A percentile compares a stretch with the other conserved stretches of the same genome.
Evolutionary conservation across 2,888 invertebrate genomes (phyloP).

Genomic region (Yponomeuta plumbellus): DNA sequence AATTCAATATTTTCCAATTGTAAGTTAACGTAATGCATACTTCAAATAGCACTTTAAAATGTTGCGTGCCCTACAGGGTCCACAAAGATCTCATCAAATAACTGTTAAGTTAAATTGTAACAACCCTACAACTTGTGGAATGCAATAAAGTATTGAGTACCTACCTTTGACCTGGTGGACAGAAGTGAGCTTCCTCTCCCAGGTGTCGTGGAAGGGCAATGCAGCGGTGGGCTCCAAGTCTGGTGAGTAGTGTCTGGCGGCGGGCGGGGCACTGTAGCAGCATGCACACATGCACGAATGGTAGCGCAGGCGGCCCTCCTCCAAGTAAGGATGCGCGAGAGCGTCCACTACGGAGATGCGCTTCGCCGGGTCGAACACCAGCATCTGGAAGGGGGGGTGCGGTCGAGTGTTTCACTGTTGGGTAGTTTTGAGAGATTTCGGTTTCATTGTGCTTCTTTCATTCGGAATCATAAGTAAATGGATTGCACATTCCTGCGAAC

Average conservation of each 20-base stretch:
- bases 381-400: slow-evolving; percentile 85
- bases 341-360: slow-evolving; percentile 97
- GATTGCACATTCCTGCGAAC: too few relatives aligned
- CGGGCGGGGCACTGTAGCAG: slow-evolving; percentile 81
- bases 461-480: too few relatives aligned
- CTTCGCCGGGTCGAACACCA: slow-evolving; percentile 98
- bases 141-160: too few relatives aligned
- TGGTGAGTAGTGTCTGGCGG: slow-evolving; percentile 87
- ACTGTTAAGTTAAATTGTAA: too few relatives aligned
- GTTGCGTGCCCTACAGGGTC: too few relatives aligned
- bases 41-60: too few relatives aligned
- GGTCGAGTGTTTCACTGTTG: not conserved
- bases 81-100: too few relatives aligned
- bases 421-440: not conserved
- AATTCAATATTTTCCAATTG: too few relatives aligned
- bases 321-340: slow-evolving; percentile 96
- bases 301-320: slow-evolving; percentile 98
- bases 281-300: slow-evolving; percentile 99
- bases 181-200: slow-evolving; percentile 96
- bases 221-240: slow-evolving; percentile 96
- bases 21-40: too few relatives aligned
- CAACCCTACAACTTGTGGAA: too few relatives aligned
- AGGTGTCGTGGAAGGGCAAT: slow-evolving; percentile 94
- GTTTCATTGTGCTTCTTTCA: not conserved
- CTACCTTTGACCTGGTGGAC: slow-evolving; percentile 97